Percentiles rank a stretch among this genome's conserved stretches.
These are phyloP conservation scores for Bombyx mori DNA, from an alignment of 1,140 invertebrate species.

Conservation along the genomic window ASM3026992v2 NC_085133.1:8933501-8934000, in stretches of 20 bases:
- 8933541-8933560: constrained; percentile 87
- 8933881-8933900: constrained; percentile 47
- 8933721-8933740: constrained; percentile 76
- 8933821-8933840: constrained; percentile 32
- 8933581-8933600: constrained; percentile 77
- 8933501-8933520: constrained; percentile 94
- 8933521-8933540: constrained; percentile 91
- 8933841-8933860: too few species aligned
- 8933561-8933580: constrained; percentile 80
- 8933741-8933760: constrained; percentile 87
- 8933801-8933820: constrained; percentile 85
- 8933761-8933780: constrained; percentile 81
- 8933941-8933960: too few species aligned
- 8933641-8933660: constrained; percentile 70
- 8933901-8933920: constrained; percentile 57
- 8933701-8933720: constrained; percentile 69
- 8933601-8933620: constrained; percentile 85
- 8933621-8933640: constrained; percentile 86
- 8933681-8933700: constrained; percentile 76
- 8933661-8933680: constrained; percentile 69
- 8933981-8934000: constrained; percentile 23
- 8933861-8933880: too few species aligned
- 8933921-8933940: too few species aligned
- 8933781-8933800: constrained; percentile 79
- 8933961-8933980: constrained; percentile 4